phyloP scores from a whole-genome alignment of 2,797 vertebrate genomes.

The Phrynocephalus guinanensis region DNA sequence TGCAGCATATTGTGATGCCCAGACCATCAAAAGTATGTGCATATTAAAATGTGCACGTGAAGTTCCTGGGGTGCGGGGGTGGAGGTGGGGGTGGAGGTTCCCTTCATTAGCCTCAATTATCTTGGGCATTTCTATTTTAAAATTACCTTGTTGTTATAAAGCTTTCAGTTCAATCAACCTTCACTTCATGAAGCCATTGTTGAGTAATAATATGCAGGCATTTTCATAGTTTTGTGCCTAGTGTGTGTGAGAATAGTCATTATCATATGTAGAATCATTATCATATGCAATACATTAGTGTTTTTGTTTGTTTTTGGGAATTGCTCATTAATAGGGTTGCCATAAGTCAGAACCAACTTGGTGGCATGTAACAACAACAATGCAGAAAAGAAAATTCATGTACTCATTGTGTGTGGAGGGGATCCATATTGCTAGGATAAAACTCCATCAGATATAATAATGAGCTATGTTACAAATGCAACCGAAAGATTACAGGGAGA shows the following conservation, averaged over 20 bases:
- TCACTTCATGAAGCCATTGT: slow-evolving; percentile 14
- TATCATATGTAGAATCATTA: not conserved
- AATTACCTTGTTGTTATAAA: slow-evolving; percentile 34
- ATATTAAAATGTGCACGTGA: slow-evolving; percentile 35
- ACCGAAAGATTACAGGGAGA: too few relatives aligned
- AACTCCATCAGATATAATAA: not conserved
- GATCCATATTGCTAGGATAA: too few relatives aligned
- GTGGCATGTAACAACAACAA: too few relatives aligned
- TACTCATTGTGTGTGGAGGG: not conserved
- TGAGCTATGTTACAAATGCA: not conserved
- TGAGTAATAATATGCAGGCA: slow-evolving; percentile 24
- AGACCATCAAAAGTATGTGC: slow-evolving; percentile 35
- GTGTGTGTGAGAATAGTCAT: slow-evolving; percentile 12
- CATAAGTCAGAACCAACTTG: too few relatives aligned
- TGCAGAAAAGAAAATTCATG: not conserved
- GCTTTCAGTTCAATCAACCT: slow-evolving; percentile 27
- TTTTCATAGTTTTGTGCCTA: not conserved
- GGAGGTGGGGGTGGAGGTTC: not conserved
- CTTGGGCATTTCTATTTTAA: slow-evolving; percentile 55
- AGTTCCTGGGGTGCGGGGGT: slow-evolving; percentile 28
- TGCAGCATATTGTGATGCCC: slow-evolving; percentile 26
- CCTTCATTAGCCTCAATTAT: slow-evolving; percentile 49
- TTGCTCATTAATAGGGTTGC: too few relatives aligned
- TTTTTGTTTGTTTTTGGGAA: too few relatives aligned
- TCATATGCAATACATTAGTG: too few relatives aligned